Evolutionary conservation across 2,888 invertebrate species (phyloP).

Genomic region (Brenthis daphne): DNA sequence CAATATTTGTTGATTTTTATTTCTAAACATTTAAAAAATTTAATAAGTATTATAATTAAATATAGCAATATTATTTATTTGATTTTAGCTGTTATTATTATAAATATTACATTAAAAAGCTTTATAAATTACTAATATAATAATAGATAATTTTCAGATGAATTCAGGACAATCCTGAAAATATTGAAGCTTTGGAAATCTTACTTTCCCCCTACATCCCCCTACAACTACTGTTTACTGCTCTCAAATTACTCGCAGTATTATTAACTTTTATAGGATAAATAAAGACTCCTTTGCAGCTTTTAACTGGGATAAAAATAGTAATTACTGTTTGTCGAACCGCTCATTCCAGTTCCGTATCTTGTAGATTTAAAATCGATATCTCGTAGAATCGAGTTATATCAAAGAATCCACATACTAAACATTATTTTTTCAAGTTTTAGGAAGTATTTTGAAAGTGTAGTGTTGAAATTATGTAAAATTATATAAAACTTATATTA

Average conservation of each 20-base stretch:
- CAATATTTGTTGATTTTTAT: no score
- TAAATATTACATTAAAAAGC: no score
- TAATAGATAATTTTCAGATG: neutral
- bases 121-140: no score
- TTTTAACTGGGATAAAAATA: constrained; percentile 33
- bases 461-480: neutral
- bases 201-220: constrained; percentile 23
- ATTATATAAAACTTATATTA: no score
- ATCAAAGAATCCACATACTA: neutral
- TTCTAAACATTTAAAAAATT: no score
- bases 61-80: no score
- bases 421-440: neutral
- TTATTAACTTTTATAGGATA: constrained; percentile 37
- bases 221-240: constrained; percentile 39
- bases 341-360: constrained; percentile 17
- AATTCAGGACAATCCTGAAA: neutral
- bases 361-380: constrained; percentile 12
- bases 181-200: constrained; percentile 3
- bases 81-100: no score
- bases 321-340: constrained; percentile 31
- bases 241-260: constrained; percentile 43
- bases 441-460: neutral
- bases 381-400: constrained; percentile 2
- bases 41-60: no score
- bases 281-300: constrained; percentile 30